These are phyloP conservation scores for Caenorhabditis uteleia DNA, from an alignment of 2,888 invertebrate species.

Conservation along the genomic window DNA sequence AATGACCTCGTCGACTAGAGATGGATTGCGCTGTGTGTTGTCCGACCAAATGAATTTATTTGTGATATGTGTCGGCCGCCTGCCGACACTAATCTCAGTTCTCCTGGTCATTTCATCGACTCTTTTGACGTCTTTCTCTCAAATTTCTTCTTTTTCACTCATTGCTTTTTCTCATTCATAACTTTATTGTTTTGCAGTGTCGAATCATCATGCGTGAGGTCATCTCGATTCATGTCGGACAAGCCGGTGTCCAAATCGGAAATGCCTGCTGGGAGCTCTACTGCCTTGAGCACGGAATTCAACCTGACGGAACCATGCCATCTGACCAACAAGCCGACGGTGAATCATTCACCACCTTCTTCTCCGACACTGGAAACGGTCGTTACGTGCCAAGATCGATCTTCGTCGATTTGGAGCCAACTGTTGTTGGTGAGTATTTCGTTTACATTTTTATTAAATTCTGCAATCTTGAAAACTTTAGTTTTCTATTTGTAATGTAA, in stretches of 20 bases:
- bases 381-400: slow-evolving; percentile 73
- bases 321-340: slow-evolving; percentile 73
- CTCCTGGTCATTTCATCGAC: slow-evolving; percentile 3
- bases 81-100: too few relatives aligned
- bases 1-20: too few relatives aligned
- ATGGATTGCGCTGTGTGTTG: too few relatives aligned
- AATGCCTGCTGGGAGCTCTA: slow-evolving; percentile 75
- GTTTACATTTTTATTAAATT: not conserved
- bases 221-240: slow-evolving; percentile 65
- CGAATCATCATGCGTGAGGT: slow-evolving; percentile 54
- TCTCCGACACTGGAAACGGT: slow-evolving; percentile 77
- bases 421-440: slow-evolving; percentile 55
- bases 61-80: too few relatives aligned
- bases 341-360: slow-evolving; percentile 84
- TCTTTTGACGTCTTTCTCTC: not conserved
- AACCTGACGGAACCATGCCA: slow-evolving; percentile 71
- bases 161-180: not conserved
- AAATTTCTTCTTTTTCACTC: not conserved
- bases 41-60: too few relatives aligned
- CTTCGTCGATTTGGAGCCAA: slow-evolving; percentile 64
- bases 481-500: too few relatives aligned
- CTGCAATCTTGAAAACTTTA: not conserved
- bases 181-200: slow-evolving; percentile 8
- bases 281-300: slow-evolving; percentile 74
- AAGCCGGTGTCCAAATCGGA: slow-evolving; percentile 69